Base-by-base conservation (phyloP, 2,113 vertebrate genomes). In the Morone chrysops region DNA sequence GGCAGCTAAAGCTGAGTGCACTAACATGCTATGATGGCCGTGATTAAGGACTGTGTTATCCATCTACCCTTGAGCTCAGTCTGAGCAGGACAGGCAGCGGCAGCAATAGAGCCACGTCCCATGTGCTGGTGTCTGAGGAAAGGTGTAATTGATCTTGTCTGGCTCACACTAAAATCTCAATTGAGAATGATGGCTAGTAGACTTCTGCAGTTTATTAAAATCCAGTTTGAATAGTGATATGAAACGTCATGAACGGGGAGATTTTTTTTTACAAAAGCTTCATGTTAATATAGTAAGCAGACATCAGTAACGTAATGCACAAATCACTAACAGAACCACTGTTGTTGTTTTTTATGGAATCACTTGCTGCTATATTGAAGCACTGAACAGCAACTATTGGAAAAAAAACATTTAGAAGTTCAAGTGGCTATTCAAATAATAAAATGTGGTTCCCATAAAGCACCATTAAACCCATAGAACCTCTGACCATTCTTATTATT, bases 1-100 rank as follows among this genome's bases (percentile, higher is more conserved):
- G 78, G 80, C 81, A 86, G 79, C 67, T 67, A 11, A 86, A 77
- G 62, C 68, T 60, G 81, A 80, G 85, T 63, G 75, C 63, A 17
- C 70, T 89, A 89, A 91, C 76, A 48, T 54, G 82, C 78, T 38
- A 18, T 60, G 81, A 87, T 75, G 75, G 82, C 72, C 0, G 25
- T 90, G 90, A 92, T 93, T 76, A 88, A 78, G 40, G 68, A 48
- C 61, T 7, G 31, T 70, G 69, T 87, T 86, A 87, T 83, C 66
- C 74, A 56, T 81, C 84, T 77, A 69, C 12, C 56, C 62, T 74
- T 66, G 73, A 78, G 56, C 74, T 78, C 13, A 1, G 20, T 76
- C 25, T 12, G 13, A 17, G 67, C 16, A 77, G 69, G 75, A 78
- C 48, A 66, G 60, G 51, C 47, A 5, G 51, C 20, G 5, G 51